These are phyloP conservation scores for Ferrisia virgata DNA, from an alignment of 2,888 invertebrate genomes.

Conservation along the genomic window DNA sequence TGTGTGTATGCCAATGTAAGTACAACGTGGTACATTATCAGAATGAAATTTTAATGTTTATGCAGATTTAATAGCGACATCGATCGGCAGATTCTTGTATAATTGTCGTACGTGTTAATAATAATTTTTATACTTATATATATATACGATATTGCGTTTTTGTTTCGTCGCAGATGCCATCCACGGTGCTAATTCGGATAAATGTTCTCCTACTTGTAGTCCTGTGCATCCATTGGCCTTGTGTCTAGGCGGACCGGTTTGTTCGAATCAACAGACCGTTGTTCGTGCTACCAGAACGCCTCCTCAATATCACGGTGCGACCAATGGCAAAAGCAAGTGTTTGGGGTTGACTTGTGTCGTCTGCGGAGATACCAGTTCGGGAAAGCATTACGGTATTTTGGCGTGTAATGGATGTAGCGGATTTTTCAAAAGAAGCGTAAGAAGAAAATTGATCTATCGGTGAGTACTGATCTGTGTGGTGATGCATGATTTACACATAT, in stretches of 20 bases:
- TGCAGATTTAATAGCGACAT: background rate
- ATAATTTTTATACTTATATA: no score
- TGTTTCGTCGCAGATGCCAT: slow-evolving; percentile 45
- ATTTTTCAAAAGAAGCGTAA: slow-evolving; percentile 95
- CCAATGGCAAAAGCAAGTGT: slow-evolving; percentile 57
- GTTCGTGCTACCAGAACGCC: slow-evolving; percentile 63
- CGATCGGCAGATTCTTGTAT: background rate
- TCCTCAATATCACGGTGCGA: slow-evolving; percentile 53
- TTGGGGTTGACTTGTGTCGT: slow-evolving; percentile 89
- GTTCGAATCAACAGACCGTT: slow-evolving; percentile 56
- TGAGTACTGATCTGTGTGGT: no score
- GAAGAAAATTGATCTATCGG: slow-evolving; percentile 96
- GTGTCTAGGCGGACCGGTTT: slow-evolving; percentile 55
- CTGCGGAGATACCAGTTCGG: slow-evolving; percentile 94
- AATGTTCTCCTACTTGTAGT: slow-evolving; percentile 49
- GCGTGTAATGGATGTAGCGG: slow-evolving; percentile 99
- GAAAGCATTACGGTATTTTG: slow-evolving; percentile 95
- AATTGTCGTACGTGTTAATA: no score
- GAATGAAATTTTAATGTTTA: background rate
- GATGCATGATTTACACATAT: background rate
- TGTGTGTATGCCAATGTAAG: background rate
- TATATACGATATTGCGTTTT: background rate
- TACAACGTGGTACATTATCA: background rate
- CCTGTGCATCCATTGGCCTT: slow-evolving; percentile 59
- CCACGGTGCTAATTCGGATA: slow-evolving; percentile 47